Percentiles rank a stretch among this genome's conserved stretches.
These are phyloP conservation scores for Odontesthes bonariensis DNA, from an alignment of 2,113 vertebrate genomes.

Conservation along the genomic window DNA sequence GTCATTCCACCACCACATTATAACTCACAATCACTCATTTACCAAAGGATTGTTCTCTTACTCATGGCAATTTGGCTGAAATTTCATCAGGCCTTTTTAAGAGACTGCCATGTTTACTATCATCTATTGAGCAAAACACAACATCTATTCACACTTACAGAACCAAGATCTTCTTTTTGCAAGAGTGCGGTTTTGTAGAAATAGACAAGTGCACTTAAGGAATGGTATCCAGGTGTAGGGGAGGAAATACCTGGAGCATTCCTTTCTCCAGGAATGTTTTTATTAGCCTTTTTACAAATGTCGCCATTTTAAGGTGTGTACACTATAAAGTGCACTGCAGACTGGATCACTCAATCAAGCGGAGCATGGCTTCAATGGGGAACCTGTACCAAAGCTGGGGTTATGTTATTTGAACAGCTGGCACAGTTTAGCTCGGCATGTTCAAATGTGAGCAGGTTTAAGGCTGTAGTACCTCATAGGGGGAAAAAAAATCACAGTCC, in stretches of 20 bases:
- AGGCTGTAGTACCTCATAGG: slow-evolving; percentile 72
- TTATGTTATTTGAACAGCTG: slow-evolving; percentile 89
- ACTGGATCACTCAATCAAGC: slow-evolving; percentile 81
- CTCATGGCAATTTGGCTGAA: slow-evolving; percentile 5
- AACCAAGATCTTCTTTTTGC: slow-evolving; percentile 54
- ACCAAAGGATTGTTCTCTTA: neutral
- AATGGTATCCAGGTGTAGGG: slow-evolving; percentile 79
- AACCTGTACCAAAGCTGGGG: slow-evolving; percentile 82
- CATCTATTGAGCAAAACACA: slow-evolving; percentile 53
- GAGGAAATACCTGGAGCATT: slow-evolving; percentile 82
- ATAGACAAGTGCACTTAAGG: slow-evolving; percentile 73
- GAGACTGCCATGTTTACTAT: slow-evolving; percentile 23
- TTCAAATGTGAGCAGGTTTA: slow-evolving; percentile 77
- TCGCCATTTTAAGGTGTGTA: slow-evolving; percentile 79
- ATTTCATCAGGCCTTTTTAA: neutral
- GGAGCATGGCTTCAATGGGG: slow-evolving; percentile 81
- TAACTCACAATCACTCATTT: slow-evolving; percentile 6
- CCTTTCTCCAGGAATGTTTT: slow-evolving; percentile 79
- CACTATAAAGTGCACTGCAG: slow-evolving; percentile 81
- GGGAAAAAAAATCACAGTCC: slow-evolving; percentile 72
- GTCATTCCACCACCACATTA: slow-evolving; percentile 10
- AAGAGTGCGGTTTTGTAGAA: slow-evolving; percentile 60
- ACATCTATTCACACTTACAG: slow-evolving; percentile 49
- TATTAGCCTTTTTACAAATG: slow-evolving; percentile 80
- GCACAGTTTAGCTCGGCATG: slow-evolving; percentile 82